phyloP scores from a whole-genome alignment of 2,797 vertebrate species.

The Manis crassicaudata region DNA sequence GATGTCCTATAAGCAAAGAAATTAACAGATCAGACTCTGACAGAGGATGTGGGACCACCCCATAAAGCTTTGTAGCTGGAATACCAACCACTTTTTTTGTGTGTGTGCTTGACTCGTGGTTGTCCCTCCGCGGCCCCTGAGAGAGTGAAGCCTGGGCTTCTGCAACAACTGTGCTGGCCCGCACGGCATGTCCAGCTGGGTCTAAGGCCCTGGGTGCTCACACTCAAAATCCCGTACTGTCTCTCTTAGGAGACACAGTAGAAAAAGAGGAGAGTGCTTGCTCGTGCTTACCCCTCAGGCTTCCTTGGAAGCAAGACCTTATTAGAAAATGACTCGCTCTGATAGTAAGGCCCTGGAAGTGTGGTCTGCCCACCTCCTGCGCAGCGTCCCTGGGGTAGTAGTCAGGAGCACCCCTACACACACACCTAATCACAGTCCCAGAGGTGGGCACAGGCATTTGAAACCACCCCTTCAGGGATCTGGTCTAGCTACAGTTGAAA shows the following conservation, averaged over 20 bases:
- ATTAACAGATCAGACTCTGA: not conserved
- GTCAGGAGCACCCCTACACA: not conserved
- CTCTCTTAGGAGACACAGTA: not conserved
- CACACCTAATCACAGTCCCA: not conserved
- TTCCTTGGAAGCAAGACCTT: not conserved
- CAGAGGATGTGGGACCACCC: not conserved
- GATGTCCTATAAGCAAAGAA: not conserved
- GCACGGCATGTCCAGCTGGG: not conserved
- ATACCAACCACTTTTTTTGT: not conserved
- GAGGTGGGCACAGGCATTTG: not conserved
- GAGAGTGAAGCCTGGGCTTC: not conserved
- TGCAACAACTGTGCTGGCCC: not conserved
- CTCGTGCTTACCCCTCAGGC: no score
- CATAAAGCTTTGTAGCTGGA: not conserved
- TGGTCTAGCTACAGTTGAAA: not conserved
- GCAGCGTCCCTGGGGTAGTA: not conserved
- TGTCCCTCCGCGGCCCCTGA: not conserved
- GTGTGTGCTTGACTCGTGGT: not conserved
- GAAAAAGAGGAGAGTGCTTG: not conserved
- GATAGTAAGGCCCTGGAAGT: fast-evolving
- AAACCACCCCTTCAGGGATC: not conserved
- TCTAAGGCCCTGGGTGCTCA: not conserved
- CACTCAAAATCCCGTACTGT: not conserved
- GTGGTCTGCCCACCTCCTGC: no score
- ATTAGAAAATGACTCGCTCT: not conserved